phyloP scores from a whole-genome alignment of 2,797 vertebrate genomes.

The Remorina albescens region DNA sequence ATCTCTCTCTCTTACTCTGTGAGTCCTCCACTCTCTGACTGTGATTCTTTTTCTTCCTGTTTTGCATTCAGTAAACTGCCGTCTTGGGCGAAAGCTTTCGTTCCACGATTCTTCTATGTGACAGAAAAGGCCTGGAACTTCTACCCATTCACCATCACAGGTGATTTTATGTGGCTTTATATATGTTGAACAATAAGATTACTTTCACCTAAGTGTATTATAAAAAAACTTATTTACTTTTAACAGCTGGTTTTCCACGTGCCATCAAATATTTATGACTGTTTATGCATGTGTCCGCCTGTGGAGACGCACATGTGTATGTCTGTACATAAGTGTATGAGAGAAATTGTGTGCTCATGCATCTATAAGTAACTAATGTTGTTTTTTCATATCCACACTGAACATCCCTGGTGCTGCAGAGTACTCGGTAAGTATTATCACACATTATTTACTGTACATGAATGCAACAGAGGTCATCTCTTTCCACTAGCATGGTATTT shows the following conservation, averaged over 20 bases:
- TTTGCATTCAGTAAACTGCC: conserved; percentile 85
- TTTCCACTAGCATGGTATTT: conserved; percentile 53
- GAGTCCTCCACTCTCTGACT: conserved; percentile 14
- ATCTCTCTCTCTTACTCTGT: conserved; percentile 46
- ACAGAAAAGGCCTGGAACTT: conserved; percentile 91
- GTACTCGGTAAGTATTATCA: conserved; percentile 84
- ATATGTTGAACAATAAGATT: conserved; percentile 50
- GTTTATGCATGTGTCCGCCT: conserved; percentile 36
- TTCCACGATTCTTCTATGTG: conserved; percentile 87
- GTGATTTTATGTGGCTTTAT: conserved; percentile 46
- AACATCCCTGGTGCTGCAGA: conserved; percentile 78
- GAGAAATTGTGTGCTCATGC: conserved; percentile 48
- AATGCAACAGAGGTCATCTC: conserved; percentile 63
- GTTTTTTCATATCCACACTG: conserved; percentile 58
- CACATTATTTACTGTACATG: conserved; percentile 69
- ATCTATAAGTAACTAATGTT: conserved; percentile 66
- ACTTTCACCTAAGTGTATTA: conserved; percentile 47
- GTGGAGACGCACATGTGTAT: conserved; percentile 20
- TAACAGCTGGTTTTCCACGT: conserved; percentile 53
- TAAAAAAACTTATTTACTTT: conserved; percentile 57
- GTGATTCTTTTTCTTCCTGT: conserved; percentile 22
- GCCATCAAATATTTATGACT: conserved; percentile 63
- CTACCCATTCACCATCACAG: conserved; percentile 89
- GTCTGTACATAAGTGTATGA: conserved; percentile 7
- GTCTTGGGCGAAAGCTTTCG: conserved; percentile 82